phyloP scores from a whole-genome alignment of 2,888 invertebrate genomes.

The Campoplex capitator region DNA sequence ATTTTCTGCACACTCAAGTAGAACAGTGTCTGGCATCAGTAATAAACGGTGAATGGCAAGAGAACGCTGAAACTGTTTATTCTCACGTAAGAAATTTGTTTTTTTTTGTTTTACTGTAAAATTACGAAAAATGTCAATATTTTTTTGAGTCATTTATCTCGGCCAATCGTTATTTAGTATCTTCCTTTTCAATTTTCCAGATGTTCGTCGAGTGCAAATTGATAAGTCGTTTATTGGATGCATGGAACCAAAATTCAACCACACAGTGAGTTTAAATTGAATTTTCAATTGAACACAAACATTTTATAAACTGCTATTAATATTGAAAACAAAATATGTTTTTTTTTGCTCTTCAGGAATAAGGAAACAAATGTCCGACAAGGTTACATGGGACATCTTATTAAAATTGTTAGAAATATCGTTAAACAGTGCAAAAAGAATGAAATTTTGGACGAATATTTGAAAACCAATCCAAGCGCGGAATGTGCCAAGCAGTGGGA shows the following conservation, averaged over 20 bases:
- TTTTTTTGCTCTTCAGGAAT: constrained; percentile 81
- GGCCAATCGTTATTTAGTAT: neutral
- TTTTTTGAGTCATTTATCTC: constrained; percentile 75
- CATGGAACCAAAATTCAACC: constrained; percentile 92
- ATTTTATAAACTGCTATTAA: neutral
- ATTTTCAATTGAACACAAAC: constrained; percentile 23
- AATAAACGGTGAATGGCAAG: constrained; percentile 85
- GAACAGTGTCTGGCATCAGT: constrained; percentile 92
- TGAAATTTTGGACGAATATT: constrained; percentile 86
- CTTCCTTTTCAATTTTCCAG: constrained; percentile 84
- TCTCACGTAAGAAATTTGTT: constrained; percentile 85
- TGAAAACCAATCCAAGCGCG: constrained; percentile 86
- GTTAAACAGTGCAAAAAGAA: constrained; percentile 86
- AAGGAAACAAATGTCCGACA: constrained; percentile 86
- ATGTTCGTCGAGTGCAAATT: constrained; percentile 92
- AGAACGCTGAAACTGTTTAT: constrained; percentile 85
- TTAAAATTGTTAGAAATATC: constrained; percentile 87
- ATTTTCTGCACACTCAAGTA: constrained; percentile 97
- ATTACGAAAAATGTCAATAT: neutral
- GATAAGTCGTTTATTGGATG: constrained; percentile 91
- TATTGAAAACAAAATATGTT: neutral
- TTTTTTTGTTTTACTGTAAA: neutral
- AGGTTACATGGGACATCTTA: constrained; percentile 89
- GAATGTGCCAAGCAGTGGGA: constrained; percentile 81
- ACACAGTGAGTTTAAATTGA: constrained; percentile 88